Evolutionary conservation across 2,888 invertebrate genomes (phyloP).

Genomic region (Drosophila prolongata): DNA sequence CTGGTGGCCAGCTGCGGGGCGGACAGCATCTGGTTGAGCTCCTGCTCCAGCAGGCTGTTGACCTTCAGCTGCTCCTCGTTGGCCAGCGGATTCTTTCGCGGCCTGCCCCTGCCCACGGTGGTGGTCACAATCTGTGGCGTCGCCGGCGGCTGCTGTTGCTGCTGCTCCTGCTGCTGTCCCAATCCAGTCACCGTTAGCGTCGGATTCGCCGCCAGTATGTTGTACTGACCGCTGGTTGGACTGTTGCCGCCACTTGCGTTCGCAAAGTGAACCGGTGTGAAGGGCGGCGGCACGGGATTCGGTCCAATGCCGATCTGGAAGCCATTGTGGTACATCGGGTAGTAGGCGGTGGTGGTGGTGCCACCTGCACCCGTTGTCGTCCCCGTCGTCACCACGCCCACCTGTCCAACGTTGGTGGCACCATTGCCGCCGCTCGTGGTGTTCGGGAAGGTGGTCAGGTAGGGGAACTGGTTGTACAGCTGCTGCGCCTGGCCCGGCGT

Average conservation of each 20-base stretch:
- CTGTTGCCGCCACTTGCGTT: conserved; percentile 67
- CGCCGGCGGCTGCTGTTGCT: conserved; percentile 63
- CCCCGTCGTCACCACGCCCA: conserved; percentile 12
- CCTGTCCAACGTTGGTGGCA: conserved; percentile 39
- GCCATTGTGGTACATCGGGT: conserved; percentile 84
- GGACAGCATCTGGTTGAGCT: conserved; percentile 83
- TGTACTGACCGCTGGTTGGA: conserved; percentile 65
- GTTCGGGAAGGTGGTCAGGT: conserved; percentile 82
- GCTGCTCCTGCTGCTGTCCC: conserved; percentile 48
- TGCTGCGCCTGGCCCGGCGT: conserved; percentile 66
- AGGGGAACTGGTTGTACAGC: conserved; percentile 83
- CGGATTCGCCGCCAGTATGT: conserved; percentile 64
- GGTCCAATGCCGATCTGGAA: conserved; percentile 83
- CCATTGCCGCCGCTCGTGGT: conserved; percentile 58
- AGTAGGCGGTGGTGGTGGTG: conserved; percentile 77
- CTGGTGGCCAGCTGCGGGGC: conserved; percentile 56
- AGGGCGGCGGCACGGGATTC: conserved; percentile 83
- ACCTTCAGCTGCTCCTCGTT: conserved; percentile 81
- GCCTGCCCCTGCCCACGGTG: conserved; percentile 83
- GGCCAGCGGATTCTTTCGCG: conserved; percentile 77
- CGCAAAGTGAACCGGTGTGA: conserved; percentile 84
- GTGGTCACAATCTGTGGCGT: conserved; percentile 77
- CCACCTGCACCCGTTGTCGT: conserved; percentile 32
- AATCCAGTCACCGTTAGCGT: conserved; percentile 60
- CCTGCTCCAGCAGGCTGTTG: conserved; percentile 83